A percentile compares a stretch with the other conserved stretches of the same genome.
These are phyloP conservation scores for Sminthurinus aureus DNA, from an alignment of 2,888 invertebrate genomes.

Conservation along the genomic window DNA sequence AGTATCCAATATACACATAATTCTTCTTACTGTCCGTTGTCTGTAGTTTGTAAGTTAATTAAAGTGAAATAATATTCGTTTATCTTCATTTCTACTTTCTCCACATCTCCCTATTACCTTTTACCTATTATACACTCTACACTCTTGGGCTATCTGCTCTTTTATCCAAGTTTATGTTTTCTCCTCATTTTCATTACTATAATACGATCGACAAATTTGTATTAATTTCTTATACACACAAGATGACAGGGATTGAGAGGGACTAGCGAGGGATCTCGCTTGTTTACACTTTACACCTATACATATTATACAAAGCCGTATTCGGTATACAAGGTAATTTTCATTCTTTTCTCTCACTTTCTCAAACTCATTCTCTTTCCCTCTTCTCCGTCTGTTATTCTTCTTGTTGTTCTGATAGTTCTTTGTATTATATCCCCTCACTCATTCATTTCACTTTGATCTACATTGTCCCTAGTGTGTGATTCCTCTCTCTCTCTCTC, in stretches of 20 bases:
- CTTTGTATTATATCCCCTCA: constrained; percentile 25
- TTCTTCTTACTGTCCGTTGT: too few species aligned
- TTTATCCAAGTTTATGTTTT: not conserved
- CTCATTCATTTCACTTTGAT: constrained; percentile 40
- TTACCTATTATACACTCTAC: not conserved
- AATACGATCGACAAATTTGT: constrained; percentile 4
- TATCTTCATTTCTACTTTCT: not conserved
- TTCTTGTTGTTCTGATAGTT: too few species aligned
- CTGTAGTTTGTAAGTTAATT: not conserved
- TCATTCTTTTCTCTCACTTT: not conserved
- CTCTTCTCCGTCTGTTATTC: too few species aligned
- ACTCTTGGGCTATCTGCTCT: not conserved
- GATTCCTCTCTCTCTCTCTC: not conserved
- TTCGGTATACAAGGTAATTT: constrained; percentile 8
- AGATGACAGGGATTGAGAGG: not conserved
- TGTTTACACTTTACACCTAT: not conserved
- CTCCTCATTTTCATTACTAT: not conserved
- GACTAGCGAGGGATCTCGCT: not conserved
- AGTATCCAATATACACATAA: too few species aligned
- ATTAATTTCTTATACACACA: constrained; percentile 1
- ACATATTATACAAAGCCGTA: too few species aligned
- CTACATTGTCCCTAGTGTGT: constrained; percentile 15
- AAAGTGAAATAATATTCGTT: not conserved
- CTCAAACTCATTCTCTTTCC: too few species aligned
- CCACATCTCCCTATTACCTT: not conserved